These are phyloP conservation scores for Sebastes cheni DNA, from an alignment of 2,797 vertebrate genomes.

Conservation along the genomic window DNA sequence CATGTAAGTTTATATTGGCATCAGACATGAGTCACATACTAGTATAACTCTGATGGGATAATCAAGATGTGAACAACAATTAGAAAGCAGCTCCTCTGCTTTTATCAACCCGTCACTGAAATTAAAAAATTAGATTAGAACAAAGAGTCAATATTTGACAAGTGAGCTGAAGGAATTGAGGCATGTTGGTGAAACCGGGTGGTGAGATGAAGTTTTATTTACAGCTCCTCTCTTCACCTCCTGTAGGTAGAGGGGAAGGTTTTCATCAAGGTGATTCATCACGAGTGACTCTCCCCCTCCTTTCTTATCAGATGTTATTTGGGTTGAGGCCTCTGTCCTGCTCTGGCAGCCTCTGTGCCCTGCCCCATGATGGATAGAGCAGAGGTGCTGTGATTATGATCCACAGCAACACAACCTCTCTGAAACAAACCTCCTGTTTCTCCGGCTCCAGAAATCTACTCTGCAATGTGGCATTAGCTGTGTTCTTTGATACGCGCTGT, in stretches of 20 bases:
- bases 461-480: not conserved
- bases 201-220: slow-evolving; percentile 35
- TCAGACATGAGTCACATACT: not conserved
- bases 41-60: not conserved
- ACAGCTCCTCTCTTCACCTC: slow-evolving; percentile 17
- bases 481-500: slow-evolving; percentile 42
- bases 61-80: not conserved
- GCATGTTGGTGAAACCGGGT: not conserved
- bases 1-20: not conserved
- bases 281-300: slow-evolving; percentile 8
- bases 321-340: slow-evolving; percentile 41
- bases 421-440: slow-evolving; percentile 50
- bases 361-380: slow-evolving; percentile 55
- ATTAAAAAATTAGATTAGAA: not conserved
- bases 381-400: slow-evolving; percentile 20
- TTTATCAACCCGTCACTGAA: slow-evolving; percentile 3
- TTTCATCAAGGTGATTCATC: slow-evolving; percentile 54
- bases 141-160: slow-evolving; percentile 16
- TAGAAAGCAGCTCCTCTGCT: not conserved
- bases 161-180: slow-evolving; percentile 1
- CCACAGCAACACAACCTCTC: slow-evolving; percentile 10
- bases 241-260: not conserved
- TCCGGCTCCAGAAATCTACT: slow-evolving; percentile 1
- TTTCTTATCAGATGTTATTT: slow-evolving; percentile 50
- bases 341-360: slow-evolving; percentile 1